Base-by-base conservation (phyloP, 2,888 invertebrate genomes). In the Macropis europaea region DNA sequence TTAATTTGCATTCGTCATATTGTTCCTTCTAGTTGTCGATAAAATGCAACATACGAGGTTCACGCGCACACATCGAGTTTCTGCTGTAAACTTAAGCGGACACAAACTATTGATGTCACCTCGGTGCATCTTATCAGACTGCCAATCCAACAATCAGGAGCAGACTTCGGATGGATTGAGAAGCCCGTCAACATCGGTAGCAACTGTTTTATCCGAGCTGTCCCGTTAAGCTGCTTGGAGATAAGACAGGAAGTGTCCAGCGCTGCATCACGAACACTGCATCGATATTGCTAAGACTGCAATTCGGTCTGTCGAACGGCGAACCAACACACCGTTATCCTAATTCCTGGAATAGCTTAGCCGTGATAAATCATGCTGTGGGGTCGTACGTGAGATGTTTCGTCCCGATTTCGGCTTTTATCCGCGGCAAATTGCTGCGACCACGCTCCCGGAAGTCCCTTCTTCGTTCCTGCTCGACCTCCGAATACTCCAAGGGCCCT, bases 371-470 rank as follows among this genome's bases (percentile, higher is more conserved):
- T 68, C 71, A 71, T 56, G 60, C 30, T 42, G 69, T 32, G 4
- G 28, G 54, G 3, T 22, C 50, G 60, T 22, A 68, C 69, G 71
- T 61, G 60, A 68, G 71, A 11, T 68, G 71, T 60, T 61, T 56
- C 69, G 36, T 42, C 24, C 53, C 13, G 54, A 30, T 48, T 54
- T 52, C n/a, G 13, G 70, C 69, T 53, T 57, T 45, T 59, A 63
- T 57, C 50, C 45, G 7, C 26, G 60, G 32, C 47, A 43, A 60
- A 54, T 54, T 26, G 56, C 28, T 17, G 15, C 30, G 19, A 43
- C 38, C 40, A 34, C 60, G 26, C 7, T n/a, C 13, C 19, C 7
- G 3, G n/a, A 2, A 26, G 4, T 34, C 11, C 15, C 24, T 32
- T 26, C n/a, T 47, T 5, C 28, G 22, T 36, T 38, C 11, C 22